These are phyloP conservation scores for Echeneis naucrates DNA, from an alignment of 2,797 vertebrate species.

Conservation along the genomic window DNA sequence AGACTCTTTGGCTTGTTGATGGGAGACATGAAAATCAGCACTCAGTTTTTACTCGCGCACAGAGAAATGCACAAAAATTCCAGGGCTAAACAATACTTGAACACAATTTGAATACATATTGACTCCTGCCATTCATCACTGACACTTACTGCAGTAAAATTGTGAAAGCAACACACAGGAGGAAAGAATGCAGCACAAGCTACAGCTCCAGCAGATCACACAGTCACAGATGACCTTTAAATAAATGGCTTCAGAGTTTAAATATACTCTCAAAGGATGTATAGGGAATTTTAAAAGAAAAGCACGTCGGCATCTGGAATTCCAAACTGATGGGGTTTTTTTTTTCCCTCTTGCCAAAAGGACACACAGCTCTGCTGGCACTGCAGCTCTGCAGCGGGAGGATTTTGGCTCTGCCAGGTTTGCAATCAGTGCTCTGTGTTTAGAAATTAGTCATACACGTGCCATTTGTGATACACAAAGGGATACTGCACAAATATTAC, in stretches of 20 bases:
- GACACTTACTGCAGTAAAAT: not conserved
- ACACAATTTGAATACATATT: not conserved
- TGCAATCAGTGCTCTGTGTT: not conserved
- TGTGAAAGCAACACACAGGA: not conserved
- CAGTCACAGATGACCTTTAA: constrained; percentile 18
- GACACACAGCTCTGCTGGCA: constrained; percentile 22
- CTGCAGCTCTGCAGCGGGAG: constrained; percentile 17
- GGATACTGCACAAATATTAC: not conserved
- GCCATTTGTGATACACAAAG: not conserved
- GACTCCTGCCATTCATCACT: constrained; percentile 9
- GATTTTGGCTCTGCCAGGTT: not conserved
- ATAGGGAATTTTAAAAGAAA: not conserved
- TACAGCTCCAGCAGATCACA: not conserved
- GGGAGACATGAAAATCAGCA: constrained; percentile 51
- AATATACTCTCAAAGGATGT: constrained; percentile 15
- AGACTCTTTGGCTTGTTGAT: constrained; percentile 49
- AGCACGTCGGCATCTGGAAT: constrained; percentile 9
- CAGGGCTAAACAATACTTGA: not conserved
- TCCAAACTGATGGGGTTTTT: constrained; percentile 3
- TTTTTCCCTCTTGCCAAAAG: constrained; percentile 15
- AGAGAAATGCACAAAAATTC: constrained; percentile 8
- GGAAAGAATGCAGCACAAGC: not conserved
- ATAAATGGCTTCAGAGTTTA: not conserved
- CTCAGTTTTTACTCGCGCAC: constrained; percentile 2
- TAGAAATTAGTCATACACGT: not conserved